Evolutionary conservation across 1,140 invertebrate genomes (phyloP), one percentile per base, ranked within the genome.

Genomic region (Trinorchestia longiramus): DNA sequence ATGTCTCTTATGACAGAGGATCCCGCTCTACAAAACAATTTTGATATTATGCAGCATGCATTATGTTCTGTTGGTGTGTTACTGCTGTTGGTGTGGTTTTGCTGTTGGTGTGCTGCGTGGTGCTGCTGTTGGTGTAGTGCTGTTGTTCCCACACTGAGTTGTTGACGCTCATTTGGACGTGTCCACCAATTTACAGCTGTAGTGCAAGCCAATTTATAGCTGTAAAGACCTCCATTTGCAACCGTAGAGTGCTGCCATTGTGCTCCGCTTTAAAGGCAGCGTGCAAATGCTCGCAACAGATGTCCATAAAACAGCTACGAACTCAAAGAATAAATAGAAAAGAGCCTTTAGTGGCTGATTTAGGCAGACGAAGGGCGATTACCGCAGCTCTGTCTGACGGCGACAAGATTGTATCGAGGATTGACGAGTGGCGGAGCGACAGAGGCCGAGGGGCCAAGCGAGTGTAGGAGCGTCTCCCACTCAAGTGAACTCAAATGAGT

Each of bases 341-440:
- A 77, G 62, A 19, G 62, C 88, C 88, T 91, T 42, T 44, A 91
- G 43, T 91, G 88, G 88, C 88, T 44, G 88, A 91, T 91, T 91
- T 91, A 43, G 88, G 88, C 88, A 43, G 88, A 3, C 41, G 88
- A 91, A 43, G 88, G 41, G 41, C 88, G 88, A 91, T 91, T 91
- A 91, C 88, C 4, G 88, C 8, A 91, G 19, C 88, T 44, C 41
- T 91, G 88, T 42, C 36, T 91, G 88, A 91, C 88, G 43, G 41
- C 88, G 88, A 91, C 88, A 36, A 91, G 88, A 91, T 91, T 44
- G 88, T 91, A 91, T 91, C 88, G 41, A 91, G 88, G 28, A 91
- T 91, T 91, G 41, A 91, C 43, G 88, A 43, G 41, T 19, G 88
- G 15, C 1, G 62, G 62, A 77, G 28, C 62, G 62, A 77, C 62